These are phyloP conservation scores for Patiria pectinifera DNA, from an alignment of 53 echinoderm and acorn worm species.

Conservation along the genomic window DNA sequence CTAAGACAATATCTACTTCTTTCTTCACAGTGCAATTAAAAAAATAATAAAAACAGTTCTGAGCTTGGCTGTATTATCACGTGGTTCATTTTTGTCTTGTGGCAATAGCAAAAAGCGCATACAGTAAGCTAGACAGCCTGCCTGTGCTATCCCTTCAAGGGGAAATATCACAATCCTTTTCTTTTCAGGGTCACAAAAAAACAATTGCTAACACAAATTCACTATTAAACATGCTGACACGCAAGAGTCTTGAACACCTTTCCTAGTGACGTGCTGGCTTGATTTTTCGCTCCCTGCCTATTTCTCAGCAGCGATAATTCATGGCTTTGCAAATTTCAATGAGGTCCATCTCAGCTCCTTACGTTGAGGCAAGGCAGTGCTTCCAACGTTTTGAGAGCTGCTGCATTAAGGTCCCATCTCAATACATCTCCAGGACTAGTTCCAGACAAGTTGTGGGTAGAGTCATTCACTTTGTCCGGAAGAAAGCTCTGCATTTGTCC, in stretches of 20 bases:
- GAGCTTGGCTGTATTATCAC: no score
- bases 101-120: background rate
- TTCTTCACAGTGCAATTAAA: background rate
- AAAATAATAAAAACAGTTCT: background rate
- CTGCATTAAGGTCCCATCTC: no score
- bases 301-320: no score
- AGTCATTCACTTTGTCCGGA: no score
- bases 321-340: no score
- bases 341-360: no score
- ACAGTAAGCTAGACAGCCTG: background rate
- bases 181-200: background rate
- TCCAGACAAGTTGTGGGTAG: no score
- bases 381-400: no score
- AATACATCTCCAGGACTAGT: no score
- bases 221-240: background rate
- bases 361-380: no score
- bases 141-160: background rate
- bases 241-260: background rate
- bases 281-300: background rate
- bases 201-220: background rate
- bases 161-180: background rate
- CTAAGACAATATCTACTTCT: background rate
- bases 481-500: no score
- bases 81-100: background rate
- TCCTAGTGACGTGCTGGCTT: background rate